A percentile compares a stretch with the other conserved stretches of the same genome.
These are phyloP conservation scores for Turritopsis dohrnii DNA, from an alignment of 30 jellyfish, hydroid and myxozoan genomes.

Conservation along the genomic window DNA sequence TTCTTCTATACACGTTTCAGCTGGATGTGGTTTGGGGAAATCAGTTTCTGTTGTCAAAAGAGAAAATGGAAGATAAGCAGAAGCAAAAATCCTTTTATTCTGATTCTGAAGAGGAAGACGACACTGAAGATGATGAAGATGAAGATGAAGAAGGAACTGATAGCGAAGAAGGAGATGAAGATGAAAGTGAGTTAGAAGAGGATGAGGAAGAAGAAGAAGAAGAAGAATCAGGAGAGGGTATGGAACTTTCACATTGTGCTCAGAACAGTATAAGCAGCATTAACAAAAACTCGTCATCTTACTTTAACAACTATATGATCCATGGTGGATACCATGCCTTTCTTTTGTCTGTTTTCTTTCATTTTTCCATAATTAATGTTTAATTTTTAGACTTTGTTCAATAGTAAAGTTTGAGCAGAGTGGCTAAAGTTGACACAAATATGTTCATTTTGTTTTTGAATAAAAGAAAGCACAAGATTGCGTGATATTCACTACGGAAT, in stretches of 20 bases:
- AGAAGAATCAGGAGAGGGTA: constrained; percentile 41
- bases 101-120: constrained; percentile 24
- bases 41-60: constrained; percentile 25
- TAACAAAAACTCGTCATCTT: too few species aligned
- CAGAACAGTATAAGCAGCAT: too few species aligned
- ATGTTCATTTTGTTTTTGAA: too few species aligned
- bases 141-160: constrained; percentile 15
- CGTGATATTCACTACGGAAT: too few species aligned
- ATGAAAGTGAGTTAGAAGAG: constrained; percentile 18
- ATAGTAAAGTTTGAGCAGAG: too few species aligned
- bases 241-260: constrained; percentile 14
- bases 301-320: too few species aligned
- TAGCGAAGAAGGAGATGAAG: constrained; percentile 42
- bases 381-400: too few species aligned
- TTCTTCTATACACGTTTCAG: constrained; percentile 6
- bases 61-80: constrained; percentile 43
- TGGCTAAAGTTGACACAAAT: too few species aligned
- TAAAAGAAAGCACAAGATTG: too few species aligned
- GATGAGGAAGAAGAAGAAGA: constrained; percentile 41
- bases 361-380: too few species aligned
- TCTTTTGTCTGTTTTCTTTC: too few species aligned
- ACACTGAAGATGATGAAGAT: constrained; percentile 25
- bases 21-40: constrained; percentile 25
- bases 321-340: too few species aligned
- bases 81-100: constrained; percentile 34